Conservation (phyloP, 2,113 vertebrate species). For the Lepisosteus osseus region DNA sequence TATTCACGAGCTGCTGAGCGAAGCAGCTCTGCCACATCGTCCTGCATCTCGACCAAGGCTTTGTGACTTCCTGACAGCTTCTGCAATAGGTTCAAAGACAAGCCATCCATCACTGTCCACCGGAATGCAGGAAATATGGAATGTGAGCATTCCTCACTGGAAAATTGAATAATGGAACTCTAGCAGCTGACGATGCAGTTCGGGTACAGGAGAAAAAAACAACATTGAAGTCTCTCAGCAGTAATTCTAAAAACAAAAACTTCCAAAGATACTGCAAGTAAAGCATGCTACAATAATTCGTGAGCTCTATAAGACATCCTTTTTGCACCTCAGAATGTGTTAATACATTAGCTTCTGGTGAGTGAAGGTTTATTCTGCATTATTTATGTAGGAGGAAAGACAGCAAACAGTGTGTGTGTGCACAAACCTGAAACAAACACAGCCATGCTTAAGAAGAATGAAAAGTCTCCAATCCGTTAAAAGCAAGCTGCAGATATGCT, state of each 20-base stretch:
- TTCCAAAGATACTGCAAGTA: too few relatives aligned
- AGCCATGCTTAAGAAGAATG: conserved; percentile 36
- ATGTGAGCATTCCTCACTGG: too few relatives aligned
- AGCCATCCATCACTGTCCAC: too few relatives aligned
- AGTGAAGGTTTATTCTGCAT: neutral
- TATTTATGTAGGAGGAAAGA: neutral
- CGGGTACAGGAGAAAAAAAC: too few relatives aligned
- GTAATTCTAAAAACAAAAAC: too few relatives aligned
- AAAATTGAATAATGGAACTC: too few relatives aligned
- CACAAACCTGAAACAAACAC: neutral
- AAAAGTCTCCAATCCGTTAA: conserved; percentile 30
- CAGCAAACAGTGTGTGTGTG: neutral
- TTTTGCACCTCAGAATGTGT: neutral
- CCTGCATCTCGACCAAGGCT: conserved; percentile 96
- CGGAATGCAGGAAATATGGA: too few relatives aligned
- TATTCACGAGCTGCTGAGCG: conserved; percentile 74
- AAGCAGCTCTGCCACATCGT: conserved; percentile 80
- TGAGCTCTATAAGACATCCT: neutral
- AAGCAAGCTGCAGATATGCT: conserved; percentile 11
- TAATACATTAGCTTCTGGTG: neutral
- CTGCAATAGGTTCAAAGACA: conserved; percentile 57
- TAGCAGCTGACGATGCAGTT: too few relatives aligned
- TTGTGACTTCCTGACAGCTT: conserved; percentile 95
- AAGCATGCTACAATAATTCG: too few relatives aligned
- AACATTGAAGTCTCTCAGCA: too few relatives aligned